Conservation (phyloP, 2,797 vertebrate genomes). For the Lycodopsis pacificus region DNA sequence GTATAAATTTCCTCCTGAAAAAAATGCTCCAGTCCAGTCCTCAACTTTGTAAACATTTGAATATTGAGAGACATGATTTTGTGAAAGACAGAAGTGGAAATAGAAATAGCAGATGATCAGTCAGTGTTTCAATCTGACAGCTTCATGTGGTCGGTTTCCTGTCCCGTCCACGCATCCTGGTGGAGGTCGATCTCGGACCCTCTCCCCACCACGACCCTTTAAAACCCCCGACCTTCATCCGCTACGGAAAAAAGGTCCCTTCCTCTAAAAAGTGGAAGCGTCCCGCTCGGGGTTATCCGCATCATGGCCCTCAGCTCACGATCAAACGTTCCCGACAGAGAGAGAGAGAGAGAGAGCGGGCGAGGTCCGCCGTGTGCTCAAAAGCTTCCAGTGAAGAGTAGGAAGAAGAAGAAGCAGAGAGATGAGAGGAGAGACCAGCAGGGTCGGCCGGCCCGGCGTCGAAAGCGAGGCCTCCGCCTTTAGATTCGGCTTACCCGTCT, state of each 20-base stretch:
- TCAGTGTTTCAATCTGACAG: conserved; percentile 36
- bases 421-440: conserved; percentile 51
- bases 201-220: conserved; percentile 7
- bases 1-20: conserved; percentile 69
- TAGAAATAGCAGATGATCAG: conserved; percentile 38
- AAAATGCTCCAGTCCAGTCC: conserved; percentile 36
- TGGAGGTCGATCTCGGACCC: conserved; percentile 10
- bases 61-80: conserved; percentile 55
- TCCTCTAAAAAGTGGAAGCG: conserved; percentile 13
- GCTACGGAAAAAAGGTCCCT: not conserved
- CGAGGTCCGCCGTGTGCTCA: conserved; percentile 37
- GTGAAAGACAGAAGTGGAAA: conserved; percentile 58
- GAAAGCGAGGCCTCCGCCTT: conserved; percentile 51
- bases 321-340: conserved; percentile 44
- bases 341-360: conserved; percentile 42
- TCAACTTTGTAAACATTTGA: conserved; percentile 77
- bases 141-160: conserved; percentile 7
- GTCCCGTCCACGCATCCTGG: conserved; percentile 20
- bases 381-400: conserved; percentile 65
- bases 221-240: conserved; percentile 10
- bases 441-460: conserved; percentile 4
- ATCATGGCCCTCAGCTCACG: conserved; percentile 8
- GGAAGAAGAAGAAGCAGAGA: conserved; percentile 69
- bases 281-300: conserved; percentile 5
- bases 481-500: conserved; percentile 94